Percentiles rank a stretch among this genome's conserved stretches.
phyloP scores from a whole-genome alignment of 2,797 vertebrate genomes.

The Acomys russatus region DNA sequence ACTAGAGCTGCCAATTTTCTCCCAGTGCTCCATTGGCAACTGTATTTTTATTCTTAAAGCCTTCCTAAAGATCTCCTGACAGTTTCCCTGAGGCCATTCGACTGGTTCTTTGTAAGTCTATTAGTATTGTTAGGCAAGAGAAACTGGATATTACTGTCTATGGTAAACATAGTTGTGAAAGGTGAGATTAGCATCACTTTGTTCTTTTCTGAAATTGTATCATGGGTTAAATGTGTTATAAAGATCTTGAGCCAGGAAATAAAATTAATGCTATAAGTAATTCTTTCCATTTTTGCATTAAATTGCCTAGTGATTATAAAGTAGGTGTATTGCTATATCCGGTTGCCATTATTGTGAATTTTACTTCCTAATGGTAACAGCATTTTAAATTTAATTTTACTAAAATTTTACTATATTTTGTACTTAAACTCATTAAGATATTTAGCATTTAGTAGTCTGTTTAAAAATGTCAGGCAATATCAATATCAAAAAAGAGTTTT shows the following conservation, averaged over 20 bases:
- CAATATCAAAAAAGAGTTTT: not conserved
- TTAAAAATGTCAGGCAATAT: constrained; percentile 3
- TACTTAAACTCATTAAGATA: not conserved
- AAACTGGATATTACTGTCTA: constrained; percentile 68
- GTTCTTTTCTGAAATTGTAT: not conserved
- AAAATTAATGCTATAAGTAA: constrained; percentile 64
- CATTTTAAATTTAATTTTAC: constrained; percentile 40
- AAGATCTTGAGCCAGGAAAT: constrained; percentile 50
- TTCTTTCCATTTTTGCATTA: constrained; percentile 15
- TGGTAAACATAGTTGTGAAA: constrained; percentile 66
- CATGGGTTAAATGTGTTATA: constrained; percentile 66
- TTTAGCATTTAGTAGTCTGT: not conserved
- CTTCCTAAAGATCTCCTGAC: constrained; percentile 66
- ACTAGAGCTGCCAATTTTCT: constrained; percentile 60
- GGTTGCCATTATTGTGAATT: not conserved
- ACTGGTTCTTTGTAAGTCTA: constrained; percentile 72
- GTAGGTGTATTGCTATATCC: constrained; percentile 58
- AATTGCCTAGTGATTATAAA: not conserved
- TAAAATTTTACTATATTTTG: constrained; percentile 34
- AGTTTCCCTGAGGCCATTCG: constrained; percentile 55
- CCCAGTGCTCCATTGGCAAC: constrained; percentile 38
- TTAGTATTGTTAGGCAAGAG: constrained; percentile 62
- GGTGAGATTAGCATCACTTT: constrained; percentile 48
- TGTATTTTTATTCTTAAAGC: constrained; percentile 71
- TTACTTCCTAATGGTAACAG: not conserved